These are phyloP conservation scores for Tryphoninae sp. DNA, from an alignment of 2,888 invertebrate species.

Conservation along the genomic window DNA sequence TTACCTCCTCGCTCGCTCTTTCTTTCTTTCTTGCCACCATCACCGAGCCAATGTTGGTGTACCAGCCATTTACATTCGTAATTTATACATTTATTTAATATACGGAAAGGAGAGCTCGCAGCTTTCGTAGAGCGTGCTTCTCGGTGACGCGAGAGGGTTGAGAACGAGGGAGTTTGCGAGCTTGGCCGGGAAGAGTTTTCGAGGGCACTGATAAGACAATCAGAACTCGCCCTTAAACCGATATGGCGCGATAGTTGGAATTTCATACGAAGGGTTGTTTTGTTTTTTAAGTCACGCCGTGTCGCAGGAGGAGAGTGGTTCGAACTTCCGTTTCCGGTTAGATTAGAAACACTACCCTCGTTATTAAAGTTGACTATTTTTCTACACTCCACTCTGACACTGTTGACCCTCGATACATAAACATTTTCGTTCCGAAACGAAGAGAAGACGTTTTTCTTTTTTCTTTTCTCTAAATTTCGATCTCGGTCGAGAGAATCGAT, in stretches of 20 bases:
- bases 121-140: slow-evolving; percentile 14
- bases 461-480: too few species aligned
- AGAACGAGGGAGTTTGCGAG: slow-evolving; percentile 22
- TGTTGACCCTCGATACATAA: too few species aligned
- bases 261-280: slow-evolving; percentile 3
- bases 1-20: slow-evolving; percentile 27
- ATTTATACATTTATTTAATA: slow-evolving; percentile 68
- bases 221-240: background rate
- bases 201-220: slow-evolving; percentile 41
- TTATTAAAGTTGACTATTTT: too few species aligned
- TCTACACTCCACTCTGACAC: too few species aligned
- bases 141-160: slow-evolving; percentile 16
- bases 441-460: too few species aligned
- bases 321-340: background rate
- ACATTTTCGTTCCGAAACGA: too few species aligned
- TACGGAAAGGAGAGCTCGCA: slow-evolving; percentile 33
- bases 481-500: too few species aligned
- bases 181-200: slow-evolving; percentile 37
- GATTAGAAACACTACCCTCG: too few species aligned
- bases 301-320: background rate
- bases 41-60: slow-evolving; percentile 45
- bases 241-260: background rate
- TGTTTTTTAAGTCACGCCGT: background rate
- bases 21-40: slow-evolving; percentile 21
- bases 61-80: slow-evolving; percentile 68